Conservation (phyloP, 1,140 invertebrate genomes). For the Danaus plexippus region DNA sequence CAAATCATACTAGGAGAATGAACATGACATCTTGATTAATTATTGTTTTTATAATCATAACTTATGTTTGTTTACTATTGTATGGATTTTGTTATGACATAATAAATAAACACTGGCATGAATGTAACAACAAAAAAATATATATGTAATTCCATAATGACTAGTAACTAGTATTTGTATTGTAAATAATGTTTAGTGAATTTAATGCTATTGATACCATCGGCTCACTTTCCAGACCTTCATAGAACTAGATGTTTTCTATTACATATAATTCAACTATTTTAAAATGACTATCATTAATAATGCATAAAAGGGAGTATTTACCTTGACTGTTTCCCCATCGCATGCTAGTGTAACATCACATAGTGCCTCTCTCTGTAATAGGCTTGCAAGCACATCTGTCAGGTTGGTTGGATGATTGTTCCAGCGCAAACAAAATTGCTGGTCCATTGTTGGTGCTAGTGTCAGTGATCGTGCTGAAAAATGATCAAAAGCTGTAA, state of each 20-base stretch:
- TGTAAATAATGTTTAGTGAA: not conserved
- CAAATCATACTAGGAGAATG: too few species aligned
- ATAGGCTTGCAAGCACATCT: constrained; percentile 87
- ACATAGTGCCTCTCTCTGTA: constrained; percentile 89
- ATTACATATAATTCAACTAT: too few species aligned
- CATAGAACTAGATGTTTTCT: too few species aligned
- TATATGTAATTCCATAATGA: constrained; percentile 7
- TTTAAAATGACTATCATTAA: not conserved
- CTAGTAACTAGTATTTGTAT: not conserved
- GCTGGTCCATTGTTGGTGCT: constrained; percentile 87
- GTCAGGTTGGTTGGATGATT: constrained; percentile 93
- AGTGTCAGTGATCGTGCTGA: constrained; percentile 71
- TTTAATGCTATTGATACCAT: not conserved
- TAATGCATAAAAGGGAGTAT: constrained; percentile 7
- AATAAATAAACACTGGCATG: constrained; percentile 44
- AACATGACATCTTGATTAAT: constrained; percentile 17
- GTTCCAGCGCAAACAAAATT: constrained; percentile 95
- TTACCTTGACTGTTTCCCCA: constrained; percentile 87
- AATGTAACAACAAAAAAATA: constrained; percentile 21
- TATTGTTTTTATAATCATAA: constrained; percentile 28
- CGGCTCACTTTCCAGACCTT: too few species aligned
- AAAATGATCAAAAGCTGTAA: constrained; percentile 34
- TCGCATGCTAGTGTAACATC: constrained; percentile 95
- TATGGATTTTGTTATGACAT: constrained; percentile 53
- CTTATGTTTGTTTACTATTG: constrained; percentile 55